Evolutionary conservation across 1,140 invertebrate genomes (phyloP), one percentile per base, ranked within the genome.

Genomic region (Drosophila bipectinata): DNA sequence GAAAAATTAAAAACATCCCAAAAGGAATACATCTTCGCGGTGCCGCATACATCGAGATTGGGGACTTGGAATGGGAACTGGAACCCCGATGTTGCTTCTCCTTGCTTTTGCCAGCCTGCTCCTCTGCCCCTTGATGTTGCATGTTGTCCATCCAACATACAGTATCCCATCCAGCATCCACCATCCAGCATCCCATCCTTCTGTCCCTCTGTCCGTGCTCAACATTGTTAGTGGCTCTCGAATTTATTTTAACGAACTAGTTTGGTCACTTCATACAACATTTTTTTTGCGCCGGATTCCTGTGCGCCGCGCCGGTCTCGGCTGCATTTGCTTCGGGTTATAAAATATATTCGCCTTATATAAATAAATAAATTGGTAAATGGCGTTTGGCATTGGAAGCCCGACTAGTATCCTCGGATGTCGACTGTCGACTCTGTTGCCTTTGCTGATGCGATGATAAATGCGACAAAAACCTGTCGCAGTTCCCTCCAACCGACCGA

Each of bases 241-340:
- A 88, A 89, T 88, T 88, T 88, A 88, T 88, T 88, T 88, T 88
- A 88, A 88, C 83, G 83, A 88, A 88, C 83, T 88, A 88, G 83
- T 88, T 88, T 88, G 84, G 83, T 88, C 84, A 88, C 83, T 88
- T 88, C 83, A 88, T 88, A 83, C 83, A 88, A 84, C 83, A 88
- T 88, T 76, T 82, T 82, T 85, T 87, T 59, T 26, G 8, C 18
- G 49, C 59, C 15, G 53, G 41, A 56, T 48, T 69, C 52, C 32
- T 45, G 54, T 47, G 44, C 44, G 30, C 45, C 12, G 30, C 26
- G 34, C 12, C 44, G 34, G 32, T 15, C 53, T 44, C 34, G 74
- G 53, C 64, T 80, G 52, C 72, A 76, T 78, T 79, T 88, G 76
- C 83, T 77, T 62, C 62, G 76, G 83, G 83, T 88, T 88, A 88